Evolutionary conservation across 2,113 vertebrate genomes (phyloP).

Genomic region (Cynocephalus volans): DNA sequence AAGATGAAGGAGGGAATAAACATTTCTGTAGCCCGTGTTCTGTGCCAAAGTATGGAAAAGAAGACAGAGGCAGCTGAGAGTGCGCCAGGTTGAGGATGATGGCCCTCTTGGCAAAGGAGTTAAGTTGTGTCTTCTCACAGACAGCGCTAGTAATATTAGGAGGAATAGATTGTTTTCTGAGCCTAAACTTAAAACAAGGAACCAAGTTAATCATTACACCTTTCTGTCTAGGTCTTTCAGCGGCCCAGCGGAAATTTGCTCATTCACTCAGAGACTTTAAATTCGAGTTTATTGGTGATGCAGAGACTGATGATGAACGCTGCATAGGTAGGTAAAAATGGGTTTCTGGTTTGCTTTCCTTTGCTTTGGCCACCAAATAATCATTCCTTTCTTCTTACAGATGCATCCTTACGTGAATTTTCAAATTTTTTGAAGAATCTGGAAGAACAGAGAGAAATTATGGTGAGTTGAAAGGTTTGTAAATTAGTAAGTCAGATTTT

Average conservation of each 20-base stretch:
- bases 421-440: slow-evolving; percentile 96
- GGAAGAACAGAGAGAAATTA: slow-evolving; percentile 98
- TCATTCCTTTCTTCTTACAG: slow-evolving; percentile 88
- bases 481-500: not conserved
- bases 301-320: slow-evolving; percentile 97
- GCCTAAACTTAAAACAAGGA: not conserved
- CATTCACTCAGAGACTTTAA: slow-evolving; percentile 97
- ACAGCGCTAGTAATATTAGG: not conserved
- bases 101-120: not conserved
- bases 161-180: not conserved
- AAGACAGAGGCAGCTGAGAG: not conserved
- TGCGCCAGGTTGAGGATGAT: rapidly evolving
- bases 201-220: not conserved
- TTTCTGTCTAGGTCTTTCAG: slow-evolving; percentile 92
- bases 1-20: too few relatives aligned
- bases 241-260: slow-evolving; percentile 97
- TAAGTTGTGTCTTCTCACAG: not conserved
- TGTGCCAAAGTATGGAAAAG: rapidly evolving
- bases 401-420: slow-evolving; percentile 97
- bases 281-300: slow-evolving; percentile 98
- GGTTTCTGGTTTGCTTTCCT: not conserved
- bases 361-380: not conserved
- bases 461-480: slow-evolving; percentile 91
- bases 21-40: not conserved
- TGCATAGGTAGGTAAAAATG: slow-evolving; percentile 93